Evolutionary conservation across 53 echinoderm and acorn worm genomes (phyloP).

Genomic region (Apostichopus leukothele): DNA sequence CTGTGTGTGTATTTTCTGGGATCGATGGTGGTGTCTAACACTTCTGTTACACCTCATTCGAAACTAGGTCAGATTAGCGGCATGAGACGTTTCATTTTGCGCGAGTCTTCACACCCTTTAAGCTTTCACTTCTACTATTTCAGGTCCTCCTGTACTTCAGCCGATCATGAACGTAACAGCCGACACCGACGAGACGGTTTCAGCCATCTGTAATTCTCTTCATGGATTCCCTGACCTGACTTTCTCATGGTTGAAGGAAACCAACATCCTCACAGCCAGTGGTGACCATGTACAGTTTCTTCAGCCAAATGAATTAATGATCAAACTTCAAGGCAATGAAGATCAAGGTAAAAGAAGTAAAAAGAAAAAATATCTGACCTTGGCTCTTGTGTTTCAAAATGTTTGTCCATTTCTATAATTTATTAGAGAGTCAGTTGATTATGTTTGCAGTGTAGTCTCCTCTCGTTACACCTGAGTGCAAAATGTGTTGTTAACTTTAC

Average conservation of each 20-base stretch:
- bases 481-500: too few relatives aligned
- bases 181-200: conserved; percentile 47
- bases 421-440: too few relatives aligned
- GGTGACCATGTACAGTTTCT: conserved; percentile 2
- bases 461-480: too few relatives aligned
- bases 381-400: background rate
- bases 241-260: conserved; percentile 72
- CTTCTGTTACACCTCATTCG: too few relatives aligned
- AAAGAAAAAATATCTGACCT: background rate
- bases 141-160: conserved; percentile 72
- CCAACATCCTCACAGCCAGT: conserved; percentile 58
- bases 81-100: too few relatives aligned
- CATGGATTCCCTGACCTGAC: conserved; percentile 63
- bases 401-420: too few relatives aligned
- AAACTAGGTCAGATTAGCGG: too few relatives aligned
- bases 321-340: background rate
- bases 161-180: conserved; percentile 66
- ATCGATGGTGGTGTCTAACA: too few relatives aligned
- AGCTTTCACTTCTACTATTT: background rate
- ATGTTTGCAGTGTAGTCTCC: too few relatives aligned
- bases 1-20: too few relatives aligned
- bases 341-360: background rate
- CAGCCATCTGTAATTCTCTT: conserved; percentile 58
- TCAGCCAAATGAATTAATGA: conserved; percentile 17
- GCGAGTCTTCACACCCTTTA: too few relatives aligned